Base-by-base conservation (phyloP, 2,113 vertebrate genomes). In the Crocuta crocuta region DNA sequence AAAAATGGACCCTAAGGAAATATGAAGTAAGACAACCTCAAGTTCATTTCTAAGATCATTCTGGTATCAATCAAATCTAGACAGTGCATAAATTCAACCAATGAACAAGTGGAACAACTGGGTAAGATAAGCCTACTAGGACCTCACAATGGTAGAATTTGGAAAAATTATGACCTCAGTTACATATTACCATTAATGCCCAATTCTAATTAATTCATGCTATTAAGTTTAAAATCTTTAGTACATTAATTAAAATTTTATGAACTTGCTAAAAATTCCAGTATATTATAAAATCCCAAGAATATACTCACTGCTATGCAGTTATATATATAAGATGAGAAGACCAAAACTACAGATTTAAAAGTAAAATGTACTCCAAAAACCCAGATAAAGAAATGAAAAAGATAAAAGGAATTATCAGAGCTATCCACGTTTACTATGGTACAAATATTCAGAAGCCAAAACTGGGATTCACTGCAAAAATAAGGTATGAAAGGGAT, bases 41-140 rank as follows among this genome's bases (percentile, higher is more conserved):
- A 91, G 12, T 4, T 84, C 19, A 93, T 61, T 93, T 95, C 81
- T 85, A 97, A 93, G 45, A 97, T 50, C 16, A 71, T 17, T 63
- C 78, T 11, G 93, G 10, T 48, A 88, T 31, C 24, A 78, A 6
- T 85, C 58, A 74, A 50, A 92, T 53, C 43, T 71, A 86, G 35
- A 33, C 50, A 94, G 21, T 73, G 86, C 85, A 82, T 92, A 88
- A 79, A 48, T 50, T 93, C 71, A 48, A 21, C 43, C 43, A 91
- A 95, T 43, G 53, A 94, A 65, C 80, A 31, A 48, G n/a, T 31
- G 11, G 23, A 24, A 43, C 39, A 97, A 79, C 11, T 43, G 28
- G 28, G 2, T 48, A 80, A 71, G 2, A 68, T 55, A 43, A 93
- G 23, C 23, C 26, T 63, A 76, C 23, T 35, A 86, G n/a, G 12